Percentiles rank a stretch among this genome's conserved stretches.
These are phyloP conservation scores for Galeopterus variegatus DNA, from an alignment of 2,113 vertebrate genomes.

Conservation along the genomic window DNA sequence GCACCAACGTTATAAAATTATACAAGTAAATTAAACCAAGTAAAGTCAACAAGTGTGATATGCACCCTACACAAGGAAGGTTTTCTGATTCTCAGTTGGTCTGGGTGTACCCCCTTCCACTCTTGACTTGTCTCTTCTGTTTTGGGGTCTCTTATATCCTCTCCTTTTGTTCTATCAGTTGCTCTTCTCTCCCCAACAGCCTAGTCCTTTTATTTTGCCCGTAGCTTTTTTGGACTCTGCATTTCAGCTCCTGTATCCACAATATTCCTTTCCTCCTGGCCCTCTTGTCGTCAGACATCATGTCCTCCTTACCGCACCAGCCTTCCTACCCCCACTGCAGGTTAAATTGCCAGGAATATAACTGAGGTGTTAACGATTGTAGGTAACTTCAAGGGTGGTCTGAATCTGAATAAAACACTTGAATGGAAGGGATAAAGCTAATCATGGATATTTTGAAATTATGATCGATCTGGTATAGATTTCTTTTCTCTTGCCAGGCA, in stretches of 20 bases:
- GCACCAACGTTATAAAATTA: neutral
- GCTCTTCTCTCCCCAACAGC: neutral
- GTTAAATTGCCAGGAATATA: neutral
- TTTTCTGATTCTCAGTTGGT: neutral
- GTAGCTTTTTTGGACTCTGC: neutral
- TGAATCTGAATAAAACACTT: neutral
- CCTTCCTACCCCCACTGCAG: too few relatives aligned
- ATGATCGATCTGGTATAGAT: neutral
- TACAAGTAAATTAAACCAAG: slow-evolving; percentile 19
- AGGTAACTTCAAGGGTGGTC: neutral
- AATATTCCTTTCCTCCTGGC: neutral
- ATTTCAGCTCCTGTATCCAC: neutral
- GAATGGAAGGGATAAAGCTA: neutral
- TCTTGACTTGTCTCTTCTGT: neutral
- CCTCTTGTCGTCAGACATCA: neutral
- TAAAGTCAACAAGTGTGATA: neutral
- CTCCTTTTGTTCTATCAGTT: neutral
- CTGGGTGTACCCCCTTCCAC: neutral
- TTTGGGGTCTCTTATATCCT: neutral
- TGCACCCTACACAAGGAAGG: neutral
- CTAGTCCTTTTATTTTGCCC: neutral
- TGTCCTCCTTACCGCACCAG: neutral
- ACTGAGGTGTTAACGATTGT: neutral
- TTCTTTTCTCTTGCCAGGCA: neutral
- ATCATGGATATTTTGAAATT: neutral